phyloP scores from a whole-genome alignment of 2,888 invertebrate genomes.

The Mythimna vitellina region DNA sequence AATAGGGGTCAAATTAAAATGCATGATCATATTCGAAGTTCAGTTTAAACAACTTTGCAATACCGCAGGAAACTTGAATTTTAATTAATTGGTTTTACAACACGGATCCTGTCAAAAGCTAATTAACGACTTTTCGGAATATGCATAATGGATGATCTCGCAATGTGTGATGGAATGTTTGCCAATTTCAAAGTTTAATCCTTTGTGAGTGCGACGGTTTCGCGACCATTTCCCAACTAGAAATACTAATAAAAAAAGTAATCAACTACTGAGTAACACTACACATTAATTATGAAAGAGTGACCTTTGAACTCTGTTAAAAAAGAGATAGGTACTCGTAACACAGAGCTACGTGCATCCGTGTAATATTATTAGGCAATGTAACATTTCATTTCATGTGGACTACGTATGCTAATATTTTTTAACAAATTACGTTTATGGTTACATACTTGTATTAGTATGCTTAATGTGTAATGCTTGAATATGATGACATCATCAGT shows the following conservation, averaged over 20 bases:
- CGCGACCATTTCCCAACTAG: conserved; percentile 30
- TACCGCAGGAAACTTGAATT: conserved; percentile 24
- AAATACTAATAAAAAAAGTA: conserved; percentile 4
- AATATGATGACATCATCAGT: conserved; percentile 79
- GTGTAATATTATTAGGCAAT: conserved; percentile 37
- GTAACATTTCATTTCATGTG: conserved; percentile 29
- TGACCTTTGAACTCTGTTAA: conserved; percentile 30
- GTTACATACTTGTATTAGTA: conserved; percentile 60
- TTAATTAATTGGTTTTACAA: conserved; percentile 29
- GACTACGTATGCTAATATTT: conserved; percentile 37
- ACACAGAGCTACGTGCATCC: conserved; percentile 11
- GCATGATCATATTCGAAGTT: background rate
- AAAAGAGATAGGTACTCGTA: conserved; percentile 11
- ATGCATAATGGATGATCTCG: conserved; percentile 37
- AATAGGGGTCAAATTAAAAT: conserved; percentile 8
- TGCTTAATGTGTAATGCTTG: conserved; percentile 62
- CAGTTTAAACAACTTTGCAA: conserved; percentile 1
- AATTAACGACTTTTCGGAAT: conserved; percentile 25
- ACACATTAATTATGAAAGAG: conserved; percentile 23
- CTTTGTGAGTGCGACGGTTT: conserved; percentile 31
- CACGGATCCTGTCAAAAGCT: conserved; percentile 25
- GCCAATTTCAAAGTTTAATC: conserved; percentile 34
- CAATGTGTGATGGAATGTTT: conserved; percentile 26
- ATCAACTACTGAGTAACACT: conserved; percentile 6
- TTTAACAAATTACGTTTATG: conserved; percentile 41